Evolutionary conservation across 2,797 vertebrate genomes (phyloP).

Genomic region (Gallirallus australis): DNA sequence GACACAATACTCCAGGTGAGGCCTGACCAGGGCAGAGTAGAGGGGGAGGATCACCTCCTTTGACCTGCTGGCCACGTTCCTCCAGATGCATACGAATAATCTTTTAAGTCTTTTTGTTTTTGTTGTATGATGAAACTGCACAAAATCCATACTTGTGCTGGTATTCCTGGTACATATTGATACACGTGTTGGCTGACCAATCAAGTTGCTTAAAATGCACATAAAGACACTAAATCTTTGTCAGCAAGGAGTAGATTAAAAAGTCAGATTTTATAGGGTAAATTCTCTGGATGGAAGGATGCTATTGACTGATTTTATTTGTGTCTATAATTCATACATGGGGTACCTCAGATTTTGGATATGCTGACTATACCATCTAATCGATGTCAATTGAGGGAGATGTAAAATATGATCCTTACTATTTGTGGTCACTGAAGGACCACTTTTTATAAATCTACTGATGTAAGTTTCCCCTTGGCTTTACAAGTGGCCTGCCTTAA

Average conservation of each 20-base stretch:
- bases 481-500: not conserved
- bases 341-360: not conserved
- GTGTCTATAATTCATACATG: conserved; percentile 34
- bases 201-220: conserved; percentile 1
- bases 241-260: conserved; percentile 37
- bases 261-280: conserved; percentile 39
- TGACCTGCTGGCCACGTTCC: no score
- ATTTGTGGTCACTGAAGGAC: conserved; percentile 22
- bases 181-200: not conserved
- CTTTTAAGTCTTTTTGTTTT: not conserved
- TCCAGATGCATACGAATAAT: no score
- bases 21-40: no score
- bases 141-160: not conserved
- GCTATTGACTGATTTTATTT: conserved; percentile 44
- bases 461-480: not conserved
- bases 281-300: conserved; percentile 3
- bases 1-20: no score
- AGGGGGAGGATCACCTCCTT: no score
- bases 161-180: not conserved
- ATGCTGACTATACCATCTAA: not conserved
- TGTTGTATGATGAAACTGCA: not conserved
- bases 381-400: not conserved
- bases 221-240: not conserved
- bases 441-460: conserved; percentile 14
- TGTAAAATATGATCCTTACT: not conserved